Percentiles rank a stretch among this genome's conserved stretches.
Conservation (phyloP, 2,797 vertebrate species). For the Paratrypauchen microcephalus region DNA sequence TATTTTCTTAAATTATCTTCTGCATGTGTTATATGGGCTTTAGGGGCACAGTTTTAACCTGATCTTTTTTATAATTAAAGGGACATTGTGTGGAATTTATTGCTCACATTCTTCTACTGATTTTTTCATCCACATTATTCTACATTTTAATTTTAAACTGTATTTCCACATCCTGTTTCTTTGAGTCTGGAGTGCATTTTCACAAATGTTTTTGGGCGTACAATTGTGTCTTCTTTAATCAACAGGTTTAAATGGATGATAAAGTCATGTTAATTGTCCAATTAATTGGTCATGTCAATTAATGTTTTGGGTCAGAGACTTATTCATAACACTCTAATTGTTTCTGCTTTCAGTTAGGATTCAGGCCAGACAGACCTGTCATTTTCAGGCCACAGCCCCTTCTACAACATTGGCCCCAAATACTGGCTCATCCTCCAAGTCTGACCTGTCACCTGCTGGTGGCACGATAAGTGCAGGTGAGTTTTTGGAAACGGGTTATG, state of each 20-base stretch:
- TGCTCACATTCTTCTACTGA: not conserved
- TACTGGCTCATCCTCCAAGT: slow-evolving; percentile 40
- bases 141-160: not conserved
- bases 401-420: slow-evolving; percentile 44
- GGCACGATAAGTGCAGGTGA: slow-evolving; percentile 59
- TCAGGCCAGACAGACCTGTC: slow-evolving; percentile 71
- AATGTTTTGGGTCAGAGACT: not conserved
- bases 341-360: slow-evolving; percentile 52
- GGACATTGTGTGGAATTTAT: not conserved
- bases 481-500: slow-evolving; percentile 12
- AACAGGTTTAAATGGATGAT: not conserved
- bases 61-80: not conserved
- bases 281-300: not conserved
- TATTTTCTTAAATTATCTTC: not conserved
- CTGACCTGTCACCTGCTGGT: slow-evolving; percentile 32
- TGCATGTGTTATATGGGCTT: slow-evolving; percentile 5
- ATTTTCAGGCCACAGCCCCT: slow-evolving; percentile 64
- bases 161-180: not conserved
- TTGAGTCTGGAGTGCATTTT: not conserved
- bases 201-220: not conserved
- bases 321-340: slow-evolving; percentile 1
- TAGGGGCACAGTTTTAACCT: not conserved
- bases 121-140: no score
- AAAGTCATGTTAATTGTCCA: not conserved
- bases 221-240: not conserved